Evolutionary conservation across 2,888 invertebrate genomes (phyloP), one percentile per base, ranked within the genome.

Genomic region (Prosopocoilus inquinatus): DNA sequence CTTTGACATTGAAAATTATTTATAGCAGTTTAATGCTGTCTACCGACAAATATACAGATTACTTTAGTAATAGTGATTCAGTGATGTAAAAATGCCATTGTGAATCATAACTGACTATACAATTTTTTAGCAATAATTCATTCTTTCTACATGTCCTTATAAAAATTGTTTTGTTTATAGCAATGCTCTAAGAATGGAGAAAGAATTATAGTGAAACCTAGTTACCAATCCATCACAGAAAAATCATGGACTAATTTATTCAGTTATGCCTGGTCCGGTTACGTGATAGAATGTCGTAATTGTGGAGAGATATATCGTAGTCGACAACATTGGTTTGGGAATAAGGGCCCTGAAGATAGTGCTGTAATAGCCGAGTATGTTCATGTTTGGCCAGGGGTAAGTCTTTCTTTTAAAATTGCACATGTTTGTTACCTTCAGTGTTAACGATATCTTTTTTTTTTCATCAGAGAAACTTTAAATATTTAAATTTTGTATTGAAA

Each of bases 261-360:
- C 1, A 88, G 84, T 67, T 90, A 86, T 70, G 87, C 89, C 1
- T 90, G 89, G 90, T 85, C 88, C 47, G 90, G 91, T 69, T 88
- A 87, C 68, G 83, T 88, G 1, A 84, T 91, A 55, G 89, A 90
- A 68, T 92, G 91, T 75, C 83, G 84, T 9, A 82, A 84, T 65
- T 91, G 88, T 75, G 88, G 89, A 1, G 84, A 87, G 61, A 87
- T 89, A 58, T 84, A 82, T 67, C 81, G 88, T 41, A 88, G 88
- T 65, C 80, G 90, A 16, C 86, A 91, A 70, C 87, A 86, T 72
- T 92, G 91, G 91, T 90, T 86, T 71, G 90, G 90, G 3, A 91
- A 91, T 69, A 84, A 85, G 64, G 82, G 84, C 58, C 88, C 90
- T 0, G 89, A 88, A 70, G 84, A 86, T 58, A 76, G 80, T 28